Conservation (phyloP, 2,113 vertebrate species). For the Columba livia region DNA sequence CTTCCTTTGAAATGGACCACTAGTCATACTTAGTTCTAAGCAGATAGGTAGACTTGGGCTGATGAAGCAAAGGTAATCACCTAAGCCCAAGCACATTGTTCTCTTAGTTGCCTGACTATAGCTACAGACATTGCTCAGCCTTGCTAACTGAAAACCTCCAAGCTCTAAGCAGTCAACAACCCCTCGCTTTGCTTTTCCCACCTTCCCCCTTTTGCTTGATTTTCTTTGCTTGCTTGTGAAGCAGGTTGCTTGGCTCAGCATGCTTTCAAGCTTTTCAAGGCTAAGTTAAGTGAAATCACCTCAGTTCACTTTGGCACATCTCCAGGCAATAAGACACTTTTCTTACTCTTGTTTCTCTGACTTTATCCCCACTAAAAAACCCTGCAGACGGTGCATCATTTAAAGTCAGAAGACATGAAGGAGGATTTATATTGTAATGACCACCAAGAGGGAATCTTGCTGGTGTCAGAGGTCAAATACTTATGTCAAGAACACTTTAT, state of each 20-base stretch:
- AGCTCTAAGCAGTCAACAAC: background rate
- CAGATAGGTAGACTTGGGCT: background rate
- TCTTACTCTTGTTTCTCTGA: background rate
- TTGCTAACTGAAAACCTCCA: background rate
- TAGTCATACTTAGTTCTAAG: background rate
- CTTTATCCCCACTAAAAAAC: background rate
- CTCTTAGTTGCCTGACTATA: background rate
- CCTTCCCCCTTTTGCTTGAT: background rate
- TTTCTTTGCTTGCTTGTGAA: background rate
- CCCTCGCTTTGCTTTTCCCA: background rate
- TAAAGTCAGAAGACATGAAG: background rate
- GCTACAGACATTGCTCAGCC: background rate
- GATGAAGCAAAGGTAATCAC: background rate
- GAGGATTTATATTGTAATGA: constrained; percentile 44
- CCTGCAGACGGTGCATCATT: background rate
- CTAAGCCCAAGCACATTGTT: background rate
- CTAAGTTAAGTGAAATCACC: background rate
- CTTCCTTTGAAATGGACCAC: background rate
- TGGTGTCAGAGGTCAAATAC: constrained; percentile 54
- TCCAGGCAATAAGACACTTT: background rate
- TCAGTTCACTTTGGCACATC: background rate
- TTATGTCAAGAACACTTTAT: constrained; percentile 66
- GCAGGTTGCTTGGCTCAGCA: background rate
- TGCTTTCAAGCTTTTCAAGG: background rate
- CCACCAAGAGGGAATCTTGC: constrained; percentile 52